Evolutionary conservation across 2,888 invertebrate species (phyloP).

Genomic region (Antheraea yamamai): DNA sequence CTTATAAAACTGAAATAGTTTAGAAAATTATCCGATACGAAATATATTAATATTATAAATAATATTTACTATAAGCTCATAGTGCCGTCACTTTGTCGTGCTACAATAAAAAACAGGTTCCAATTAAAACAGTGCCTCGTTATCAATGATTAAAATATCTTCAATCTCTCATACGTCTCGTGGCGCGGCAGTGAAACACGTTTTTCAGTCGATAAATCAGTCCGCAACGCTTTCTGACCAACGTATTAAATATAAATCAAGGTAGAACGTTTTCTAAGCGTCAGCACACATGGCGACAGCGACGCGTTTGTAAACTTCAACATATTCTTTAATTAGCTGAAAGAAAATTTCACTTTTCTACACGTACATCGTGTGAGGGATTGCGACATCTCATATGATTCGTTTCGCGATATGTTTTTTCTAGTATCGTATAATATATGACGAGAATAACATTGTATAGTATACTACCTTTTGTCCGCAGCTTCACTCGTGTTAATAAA

Average conservation of each 20-base stretch:
- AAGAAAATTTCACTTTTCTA: conserved; percentile 1
- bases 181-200: conserved; percentile 37
- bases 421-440: not conserved
- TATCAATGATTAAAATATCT: not conserved
- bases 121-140: conserved; percentile 1
- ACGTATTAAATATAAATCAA: conserved; percentile 49
- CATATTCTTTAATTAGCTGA: conserved; percentile 11
- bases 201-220: conserved; percentile 41
- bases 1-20: too few relatives aligned
- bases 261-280: conserved; percentile 23
- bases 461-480: not conserved
- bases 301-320: not conserved
- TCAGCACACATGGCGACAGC: conserved; percentile 13
- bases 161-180: conserved; percentile 22
- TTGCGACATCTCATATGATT: not conserved
- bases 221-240: conserved; percentile 63
- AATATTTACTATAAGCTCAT: too few relatives aligned
- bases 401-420: not conserved
- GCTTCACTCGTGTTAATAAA: too few relatives aligned
- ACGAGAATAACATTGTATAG: not conserved
- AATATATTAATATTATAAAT: too few relatives aligned
- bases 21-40: too few relatives aligned
- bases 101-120: not conserved
- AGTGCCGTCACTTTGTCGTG: too few relatives aligned
- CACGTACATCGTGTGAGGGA: not conserved